Percentiles rank a stretch among this genome's conserved stretches.
These are phyloP conservation scores for Rhagonycha lutea DNA, from an alignment of 2,888 invertebrate genomes.

Conservation along the genomic window DNA sequence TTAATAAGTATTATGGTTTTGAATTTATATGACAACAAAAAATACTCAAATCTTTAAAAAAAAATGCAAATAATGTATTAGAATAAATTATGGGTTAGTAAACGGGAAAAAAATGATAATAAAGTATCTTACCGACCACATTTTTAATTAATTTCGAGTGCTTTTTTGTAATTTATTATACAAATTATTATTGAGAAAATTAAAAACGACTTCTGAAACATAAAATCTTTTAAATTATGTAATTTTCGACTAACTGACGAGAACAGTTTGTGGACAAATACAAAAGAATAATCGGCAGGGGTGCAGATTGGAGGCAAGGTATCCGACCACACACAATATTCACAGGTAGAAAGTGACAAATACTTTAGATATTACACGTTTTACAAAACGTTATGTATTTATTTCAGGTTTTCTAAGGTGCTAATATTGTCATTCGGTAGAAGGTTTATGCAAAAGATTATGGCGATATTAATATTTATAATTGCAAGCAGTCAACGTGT, in stretches of 20 bases:
- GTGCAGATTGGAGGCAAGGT: slow-evolving; percentile 5
- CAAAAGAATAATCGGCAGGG: slow-evolving; percentile 8
- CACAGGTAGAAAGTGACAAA: slow-evolving; percentile 29
- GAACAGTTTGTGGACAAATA: slow-evolving; percentile 9
- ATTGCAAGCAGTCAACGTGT: slow-evolving; percentile 31
- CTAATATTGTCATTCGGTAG: slow-evolving; percentile 6
- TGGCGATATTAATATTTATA: slow-evolving; percentile 23
- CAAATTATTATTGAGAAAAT: slow-evolving; percentile 1
- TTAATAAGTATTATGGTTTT: neutral
- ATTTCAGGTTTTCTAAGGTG: slow-evolving; percentile 12
- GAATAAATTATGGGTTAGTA: neutral
- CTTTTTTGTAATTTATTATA: neutral
- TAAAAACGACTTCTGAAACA: slow-evolving; percentile 5
- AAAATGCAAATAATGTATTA: neutral
- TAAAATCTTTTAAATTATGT: slow-evolving; percentile 16
- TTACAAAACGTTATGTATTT: slow-evolving; percentile 6
- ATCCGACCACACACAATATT: slow-evolving; percentile 26
- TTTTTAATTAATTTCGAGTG: neutral
- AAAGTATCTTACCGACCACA: neutral
- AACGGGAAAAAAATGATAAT: neutral
- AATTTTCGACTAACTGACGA: slow-evolving; percentile 5
- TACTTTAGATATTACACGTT: slow-evolving; percentile 2
- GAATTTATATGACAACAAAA: neutral
- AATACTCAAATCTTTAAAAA: neutral
- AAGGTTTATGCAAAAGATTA: neutral